Base-by-base conservation (phyloP, 2,113 vertebrate genomes). In the Rhea pennata region DNA sequence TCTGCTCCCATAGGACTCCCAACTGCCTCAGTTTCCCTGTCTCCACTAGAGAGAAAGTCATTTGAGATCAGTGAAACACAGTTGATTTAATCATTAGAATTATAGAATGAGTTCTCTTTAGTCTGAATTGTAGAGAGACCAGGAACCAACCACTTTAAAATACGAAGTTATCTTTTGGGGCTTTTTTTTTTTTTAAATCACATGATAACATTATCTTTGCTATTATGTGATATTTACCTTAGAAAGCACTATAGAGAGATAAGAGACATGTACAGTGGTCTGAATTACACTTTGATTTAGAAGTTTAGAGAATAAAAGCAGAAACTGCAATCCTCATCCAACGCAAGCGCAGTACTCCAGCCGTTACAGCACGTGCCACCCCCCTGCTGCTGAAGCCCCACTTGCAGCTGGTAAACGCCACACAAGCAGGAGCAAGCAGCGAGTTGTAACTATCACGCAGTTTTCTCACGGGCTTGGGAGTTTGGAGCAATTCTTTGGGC, bases 11-110 rank as follows among this genome's bases (percentile, higher is more conserved):
- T 22, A 2, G 69, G 24, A 51, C 46, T 23, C 44, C 40, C 65
- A 56, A 36, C 24, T 16, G 46, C 5, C 39, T 61, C 12, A 0
- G 29, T 7, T 26, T 64, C 39, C 39, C 3, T 3, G 40, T 16
- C 2, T 1, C 46, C 27, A 51, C 23, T 7, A 5, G 0, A 2
- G 69, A 24, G 9, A 3, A 0, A 42, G 4, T 12, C 65, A 26
- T 22, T 7, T 14, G 5, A 2, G 46, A 29, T 13, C 66, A 8
- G 21, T 2, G 36, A 29, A 61, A 24, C 29, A 1, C 3, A 0
- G 2, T 66, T 40, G 53, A 73, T 72, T 16, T 44, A 10, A 24
- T 36, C 17, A 1, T 13, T 7, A 3, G 15, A 42, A 3, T 67
- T 22, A 54, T 1, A 42, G 20, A 81, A 22, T 6, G 16, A 33